These are phyloP conservation scores for Drosophila tsacasi DNA, from an alignment of 1,140 invertebrate genomes.

Conservation along the genomic window DNA sequence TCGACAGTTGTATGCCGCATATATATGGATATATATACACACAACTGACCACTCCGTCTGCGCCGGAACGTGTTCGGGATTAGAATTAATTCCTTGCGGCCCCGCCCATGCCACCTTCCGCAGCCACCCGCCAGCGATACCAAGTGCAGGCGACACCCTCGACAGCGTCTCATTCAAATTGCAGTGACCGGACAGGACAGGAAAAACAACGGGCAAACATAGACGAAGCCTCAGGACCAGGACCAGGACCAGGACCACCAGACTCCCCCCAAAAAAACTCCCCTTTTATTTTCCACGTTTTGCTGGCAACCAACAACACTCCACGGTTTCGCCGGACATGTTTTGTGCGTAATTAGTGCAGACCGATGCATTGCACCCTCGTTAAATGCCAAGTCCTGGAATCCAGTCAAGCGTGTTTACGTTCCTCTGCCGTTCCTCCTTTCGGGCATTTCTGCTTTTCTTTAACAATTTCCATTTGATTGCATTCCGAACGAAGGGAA, in stretches of 20 bases:
- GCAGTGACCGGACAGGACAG: slow-evolving; percentile 30
- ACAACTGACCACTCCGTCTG: slow-evolving; percentile 44
- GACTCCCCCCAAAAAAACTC: slow-evolving; percentile 22
- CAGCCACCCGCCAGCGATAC: slow-evolving; percentile 32
- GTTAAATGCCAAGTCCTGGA: slow-evolving; percentile 30
- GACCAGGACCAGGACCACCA: neutral
- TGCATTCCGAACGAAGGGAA: slow-evolving; percentile 62
- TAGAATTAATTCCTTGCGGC: slow-evolving; percentile 69
- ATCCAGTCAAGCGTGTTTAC: slow-evolving; percentile 55
- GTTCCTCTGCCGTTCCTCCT: slow-evolving; percentile 4
- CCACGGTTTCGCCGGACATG: slow-evolving; percentile 49
- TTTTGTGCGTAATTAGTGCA: slow-evolving; percentile 80
- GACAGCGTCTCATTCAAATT: slow-evolving; percentile 63
- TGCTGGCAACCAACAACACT: too few species aligned
- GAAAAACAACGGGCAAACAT: slow-evolving; percentile 44
- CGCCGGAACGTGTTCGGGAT: slow-evolving; percentile 70
- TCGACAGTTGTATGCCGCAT: slow-evolving; percentile 4
- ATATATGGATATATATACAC: slow-evolving; percentile 4
- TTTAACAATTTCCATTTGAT: slow-evolving; percentile 82
- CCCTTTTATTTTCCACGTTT: slow-evolving; percentile 16
- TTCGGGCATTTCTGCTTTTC: slow-evolving; percentile 57
- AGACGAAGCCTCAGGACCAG: slow-evolving; percentile 15
- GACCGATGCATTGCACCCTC: slow-evolving; percentile 43
- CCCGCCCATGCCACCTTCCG: slow-evolving; percentile 27
- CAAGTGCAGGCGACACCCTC: slow-evolving; percentile 48